Evolutionary conservation across 1,140 invertebrate species (phyloP).

Genomic region (Acromyrmex heyeri): DNA sequence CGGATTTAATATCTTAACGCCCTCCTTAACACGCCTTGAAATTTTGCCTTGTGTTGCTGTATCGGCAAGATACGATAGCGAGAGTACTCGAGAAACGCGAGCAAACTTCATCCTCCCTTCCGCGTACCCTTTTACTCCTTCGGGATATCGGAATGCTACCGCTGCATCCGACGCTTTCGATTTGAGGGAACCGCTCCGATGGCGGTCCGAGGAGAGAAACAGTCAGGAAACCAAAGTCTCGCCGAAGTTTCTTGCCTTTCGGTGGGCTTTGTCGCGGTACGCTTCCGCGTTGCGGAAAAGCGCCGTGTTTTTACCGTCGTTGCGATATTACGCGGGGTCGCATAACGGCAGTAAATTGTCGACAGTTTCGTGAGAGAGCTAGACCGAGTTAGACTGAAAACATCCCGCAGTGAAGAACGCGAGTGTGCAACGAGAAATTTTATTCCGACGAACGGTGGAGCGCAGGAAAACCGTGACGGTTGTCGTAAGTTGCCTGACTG

Average conservation of each 20-base stretch:
- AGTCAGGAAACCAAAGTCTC: constrained; percentile 31
- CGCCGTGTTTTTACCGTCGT: constrained; percentile 26
- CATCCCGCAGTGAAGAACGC: constrained; percentile 43
- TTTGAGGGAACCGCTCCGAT: constrained; percentile 13
- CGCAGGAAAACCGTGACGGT: constrained; percentile 20
- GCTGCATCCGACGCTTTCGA: constrained; percentile 38
- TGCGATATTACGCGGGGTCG: constrained; percentile 50
- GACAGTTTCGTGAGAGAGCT: constrained; percentile 44
- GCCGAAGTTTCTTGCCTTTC: constrained; percentile 44
- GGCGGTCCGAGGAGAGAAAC: constrained; percentile 27
- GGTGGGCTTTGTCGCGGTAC: constrained; percentile 19
- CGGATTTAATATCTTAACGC: constrained; percentile 82
- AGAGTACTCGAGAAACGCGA: constrained; percentile 53
- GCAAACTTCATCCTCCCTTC: constrained; percentile 61
- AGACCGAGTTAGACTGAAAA: constrained; percentile 45
- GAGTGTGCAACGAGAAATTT: constrained; percentile 40
- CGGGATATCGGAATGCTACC: constrained; percentile 7
- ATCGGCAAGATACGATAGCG: constrained; percentile 73
- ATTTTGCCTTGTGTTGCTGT: constrained; percentile 73
- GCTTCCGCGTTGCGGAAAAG: constrained; percentile 41
- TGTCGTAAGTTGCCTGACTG: constrained; percentile 39
- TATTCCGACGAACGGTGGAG: constrained; percentile 26
- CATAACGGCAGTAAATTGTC: constrained; percentile 61
- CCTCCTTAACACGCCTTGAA: constrained; percentile 78
- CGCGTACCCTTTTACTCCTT: not conserved